Base-by-base conservation (phyloP, 2,888 invertebrate species). In the Stenolophus ochropezus region DNA sequence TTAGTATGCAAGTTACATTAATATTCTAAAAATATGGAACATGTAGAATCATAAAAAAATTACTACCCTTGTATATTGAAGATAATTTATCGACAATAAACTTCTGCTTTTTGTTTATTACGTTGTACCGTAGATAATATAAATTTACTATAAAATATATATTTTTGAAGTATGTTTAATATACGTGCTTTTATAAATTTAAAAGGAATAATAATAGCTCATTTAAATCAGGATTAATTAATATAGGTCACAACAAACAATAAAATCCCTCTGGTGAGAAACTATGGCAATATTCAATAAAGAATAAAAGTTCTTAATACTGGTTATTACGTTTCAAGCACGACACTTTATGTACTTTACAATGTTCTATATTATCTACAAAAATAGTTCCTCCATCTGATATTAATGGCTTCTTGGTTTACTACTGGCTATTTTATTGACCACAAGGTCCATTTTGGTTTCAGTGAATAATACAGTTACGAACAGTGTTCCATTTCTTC, bases 391-490 rank as follows among this genome's bases (percentile, higher is more conserved):
- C 16, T 14, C 51, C 11, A 11, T 42, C 8, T 6, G 33, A 42
- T 42, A 8, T 42, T 53, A 53, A 53, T 53, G 20, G 18, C 16
- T 18, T 53, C 18, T 18, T 6, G 51, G 51, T 16, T 53, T 53
- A 18, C 51, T n/a, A 14, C 6, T 56, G 6, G 23, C 21, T 25
- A 14, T 18, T 61, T 25, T 61, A 61, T 61, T 8, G 25, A 61
- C 11, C 25, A n/a, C 14, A 8, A 25, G 1, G 25, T 61, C 25
- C 23, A 61, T 61, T 61, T n/a, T 61, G 5, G 25, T 61, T 61
- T n/a, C 14, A 23, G n/a, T 61, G n/a, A 61, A 23, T 61, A 61
- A 61, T 61, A 14, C 14, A 61, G 61, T 61, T 61, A 25, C n/a
- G 61, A 14, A 23, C 25, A 25, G 23, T n/a, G 25, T 56, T 21